phyloP scores from a whole-genome alignment of 2,797 vertebrate genomes.

The Microctenopoma lineatum region DNA sequence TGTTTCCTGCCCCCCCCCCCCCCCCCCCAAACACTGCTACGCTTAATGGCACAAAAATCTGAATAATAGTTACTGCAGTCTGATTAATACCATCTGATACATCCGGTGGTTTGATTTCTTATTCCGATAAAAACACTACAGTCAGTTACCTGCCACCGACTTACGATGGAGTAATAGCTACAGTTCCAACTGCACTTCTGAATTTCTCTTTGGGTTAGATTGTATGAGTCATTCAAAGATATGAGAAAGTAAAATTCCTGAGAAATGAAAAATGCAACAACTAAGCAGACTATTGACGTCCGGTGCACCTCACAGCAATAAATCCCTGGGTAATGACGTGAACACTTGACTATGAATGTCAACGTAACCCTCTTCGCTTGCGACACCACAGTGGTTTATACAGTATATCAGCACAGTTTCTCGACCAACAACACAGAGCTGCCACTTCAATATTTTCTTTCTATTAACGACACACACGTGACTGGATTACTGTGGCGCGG shows the following conservation, averaged over 20 bases:
- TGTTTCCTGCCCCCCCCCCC: too few species aligned
- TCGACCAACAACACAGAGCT: slow-evolving; percentile 24
- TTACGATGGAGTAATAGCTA: background rate
- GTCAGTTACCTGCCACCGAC: background rate
- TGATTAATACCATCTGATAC: slow-evolving; percentile 10
- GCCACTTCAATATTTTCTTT: slow-evolving; percentile 20
- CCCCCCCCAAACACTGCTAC: background rate
- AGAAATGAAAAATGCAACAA: slow-evolving; percentile 66
- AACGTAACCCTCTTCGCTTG: slow-evolving; percentile 2
- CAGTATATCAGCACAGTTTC: slow-evolving; percentile 15
- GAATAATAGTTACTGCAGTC: slow-evolving; percentile 19
- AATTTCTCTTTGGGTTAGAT: slow-evolving; percentile 64
- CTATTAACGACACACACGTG: slow-evolving; percentile 11
- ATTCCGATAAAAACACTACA: slow-evolving; percentile 3
- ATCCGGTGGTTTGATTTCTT: background rate
- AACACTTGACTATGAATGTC: slow-evolving; percentile 24
- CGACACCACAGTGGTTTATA: slow-evolving; percentile 16
- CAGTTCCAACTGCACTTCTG: background rate
- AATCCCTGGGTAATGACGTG: slow-evolving; percentile 38
- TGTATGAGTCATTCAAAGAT: slow-evolving; percentile 42
- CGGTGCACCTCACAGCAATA: slow-evolving; percentile 52
- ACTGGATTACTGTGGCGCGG: slow-evolving; percentile 15
- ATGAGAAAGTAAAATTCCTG: slow-evolving; percentile 67
- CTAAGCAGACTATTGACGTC: slow-evolving; percentile 5
- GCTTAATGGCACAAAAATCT: slow-evolving; percentile 13